These are phyloP conservation scores for Eupithecia subumbrata DNA, from an alignment of 2,888 invertebrate genomes.

Conservation along the genomic window DNA sequence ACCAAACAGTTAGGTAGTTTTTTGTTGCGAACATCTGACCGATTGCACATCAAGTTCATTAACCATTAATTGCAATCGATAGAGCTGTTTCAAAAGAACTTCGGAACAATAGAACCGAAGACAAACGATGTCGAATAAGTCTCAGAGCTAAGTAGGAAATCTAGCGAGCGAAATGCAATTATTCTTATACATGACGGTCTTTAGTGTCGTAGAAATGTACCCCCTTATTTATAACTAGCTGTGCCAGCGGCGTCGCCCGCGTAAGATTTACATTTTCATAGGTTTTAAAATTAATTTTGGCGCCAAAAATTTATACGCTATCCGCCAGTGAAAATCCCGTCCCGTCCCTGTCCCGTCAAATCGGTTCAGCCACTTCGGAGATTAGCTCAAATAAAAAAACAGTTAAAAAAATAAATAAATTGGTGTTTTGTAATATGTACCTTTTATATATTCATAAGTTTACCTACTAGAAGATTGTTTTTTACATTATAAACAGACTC, in stretches of 20 bases:
- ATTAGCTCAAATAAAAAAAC: too few relatives aligned
- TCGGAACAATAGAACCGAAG: slow-evolving; percentile 45
- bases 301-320: too few relatives aligned
- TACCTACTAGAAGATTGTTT: too few relatives aligned
- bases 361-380: too few relatives aligned
- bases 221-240: neutral
- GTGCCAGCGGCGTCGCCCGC: neutral
- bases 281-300: too few relatives aligned
- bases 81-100: slow-evolving; percentile 44
- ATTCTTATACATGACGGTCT: slow-evolving; percentile 2
- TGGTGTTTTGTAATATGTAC: too few relatives aligned
- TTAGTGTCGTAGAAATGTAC: neutral
- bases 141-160: slow-evolving; percentile 27
- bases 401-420: too few relatives aligned
- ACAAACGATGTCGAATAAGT: slow-evolving; percentile 45
- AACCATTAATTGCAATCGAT: slow-evolving; percentile 49
- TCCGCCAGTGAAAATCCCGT: too few relatives aligned
- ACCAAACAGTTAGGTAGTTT: neutral
- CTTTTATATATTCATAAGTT: too few relatives aligned
- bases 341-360: too few relatives aligned
- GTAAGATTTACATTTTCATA: too few relatives aligned
- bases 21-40: slow-evolving; percentile 37
- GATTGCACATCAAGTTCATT: slow-evolving; percentile 48
- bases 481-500: too few relatives aligned
- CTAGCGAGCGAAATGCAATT: slow-evolving; percentile 26